Evolutionary conservation across 2,888 invertebrate genomes (phyloP).

Genomic region (Spilarctia lutea): DNA sequence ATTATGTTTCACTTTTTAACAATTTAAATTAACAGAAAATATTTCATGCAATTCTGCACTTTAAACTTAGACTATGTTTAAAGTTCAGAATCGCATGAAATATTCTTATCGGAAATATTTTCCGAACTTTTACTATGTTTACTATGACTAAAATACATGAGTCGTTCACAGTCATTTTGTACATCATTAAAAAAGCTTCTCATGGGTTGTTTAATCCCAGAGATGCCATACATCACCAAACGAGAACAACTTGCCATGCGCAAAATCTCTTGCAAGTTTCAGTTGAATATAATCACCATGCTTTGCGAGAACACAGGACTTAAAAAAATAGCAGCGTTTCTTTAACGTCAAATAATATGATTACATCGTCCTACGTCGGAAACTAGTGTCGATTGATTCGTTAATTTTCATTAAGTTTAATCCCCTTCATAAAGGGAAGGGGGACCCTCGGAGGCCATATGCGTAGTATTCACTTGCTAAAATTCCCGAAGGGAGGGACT

Average conservation of each 20-base stretch:
- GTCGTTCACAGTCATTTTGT: slow-evolving; percentile 15
- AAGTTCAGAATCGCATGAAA: neutral
- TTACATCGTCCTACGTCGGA: too few species aligned
- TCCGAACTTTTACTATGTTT: neutral
- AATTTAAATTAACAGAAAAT: neutral
- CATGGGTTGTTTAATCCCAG: slow-evolving; percentile 19
- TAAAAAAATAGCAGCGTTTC: neutral
- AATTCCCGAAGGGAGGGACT: too few species aligned
- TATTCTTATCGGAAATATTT: neutral
- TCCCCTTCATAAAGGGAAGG: too few species aligned
- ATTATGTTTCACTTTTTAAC: too few species aligned
- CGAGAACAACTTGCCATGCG: slow-evolving; percentile 20
- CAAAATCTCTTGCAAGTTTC: slow-evolving; percentile 30
- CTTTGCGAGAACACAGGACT: neutral
- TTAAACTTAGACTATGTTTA: too few species aligned
- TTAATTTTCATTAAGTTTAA: too few species aligned
- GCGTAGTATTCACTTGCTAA: too few species aligned
- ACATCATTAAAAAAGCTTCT: slow-evolving; percentile 28
- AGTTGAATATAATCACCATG: slow-evolving; percentile 20
- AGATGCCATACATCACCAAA: slow-evolving; percentile 15
- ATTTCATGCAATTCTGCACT: too few species aligned
- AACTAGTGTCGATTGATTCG: too few species aligned
- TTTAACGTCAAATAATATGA: neutral
- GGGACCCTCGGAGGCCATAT: too few species aligned
- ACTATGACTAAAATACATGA: neutral